A percentile compares a stretch with the other conserved stretches of the same genome.
Evolutionary conservation across 2,797 vertebrate genomes (phyloP).

Genomic region (Glyptemys insculpta): DNA sequence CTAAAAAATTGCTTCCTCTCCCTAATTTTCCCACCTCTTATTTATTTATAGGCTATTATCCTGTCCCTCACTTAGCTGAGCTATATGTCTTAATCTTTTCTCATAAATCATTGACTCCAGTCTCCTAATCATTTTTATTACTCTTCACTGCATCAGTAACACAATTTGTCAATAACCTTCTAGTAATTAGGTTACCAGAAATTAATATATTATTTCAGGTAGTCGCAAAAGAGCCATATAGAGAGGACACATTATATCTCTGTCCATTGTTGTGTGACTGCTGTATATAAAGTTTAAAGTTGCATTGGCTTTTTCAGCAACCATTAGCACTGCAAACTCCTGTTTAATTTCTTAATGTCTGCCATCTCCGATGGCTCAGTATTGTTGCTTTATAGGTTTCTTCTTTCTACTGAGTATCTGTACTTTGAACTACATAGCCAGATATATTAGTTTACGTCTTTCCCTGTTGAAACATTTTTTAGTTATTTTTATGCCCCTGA

Average conservation of each 20-base stretch:
- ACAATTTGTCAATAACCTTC: constrained; percentile 34
- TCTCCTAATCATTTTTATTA: constrained; percentile 38
- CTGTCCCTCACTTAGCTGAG: background rate
- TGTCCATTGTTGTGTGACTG: background rate
- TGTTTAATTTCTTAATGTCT: background rate
- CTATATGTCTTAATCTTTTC: constrained; percentile 15
- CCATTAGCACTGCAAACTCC: background rate
- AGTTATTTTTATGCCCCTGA: background rate
- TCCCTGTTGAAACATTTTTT: background rate
- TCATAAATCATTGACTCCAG: constrained; percentile 16
- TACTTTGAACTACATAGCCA: background rate
- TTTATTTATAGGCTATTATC: constrained; percentile 40
- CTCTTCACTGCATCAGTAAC: constrained; percentile 49
- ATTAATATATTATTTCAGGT: constrained; percentile 46
- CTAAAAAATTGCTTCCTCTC: background rate
- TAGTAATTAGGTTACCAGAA: constrained; percentile 49
- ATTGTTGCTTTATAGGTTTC: background rate
- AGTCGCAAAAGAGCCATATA: background rate
- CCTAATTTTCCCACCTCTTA: constrained; percentile 11
- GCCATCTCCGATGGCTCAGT: background rate
- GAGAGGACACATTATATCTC: background rate
- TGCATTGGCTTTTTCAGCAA: background rate
- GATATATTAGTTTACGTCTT: background rate
- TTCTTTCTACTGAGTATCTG: background rate
- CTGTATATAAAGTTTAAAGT: background rate